Evolutionary conservation across 2,113 vertebrate genomes (phyloP).

Genomic region (Ondatra zibethicus): DNA sequence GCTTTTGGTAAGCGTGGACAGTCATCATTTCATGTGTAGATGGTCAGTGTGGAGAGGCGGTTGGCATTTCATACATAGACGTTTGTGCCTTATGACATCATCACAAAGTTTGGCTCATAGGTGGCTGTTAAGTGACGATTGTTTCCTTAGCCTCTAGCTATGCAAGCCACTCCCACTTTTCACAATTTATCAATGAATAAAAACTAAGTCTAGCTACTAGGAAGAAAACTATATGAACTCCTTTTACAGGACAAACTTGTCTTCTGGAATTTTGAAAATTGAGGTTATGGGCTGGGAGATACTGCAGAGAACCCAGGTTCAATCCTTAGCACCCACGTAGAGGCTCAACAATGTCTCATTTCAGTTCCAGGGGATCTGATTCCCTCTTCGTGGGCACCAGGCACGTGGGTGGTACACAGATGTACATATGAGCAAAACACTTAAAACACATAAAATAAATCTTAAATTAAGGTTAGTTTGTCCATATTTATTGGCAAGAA

Average conservation of each 20-base stretch:
- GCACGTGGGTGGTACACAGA: background rate
- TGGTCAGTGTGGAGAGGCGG: background rate
- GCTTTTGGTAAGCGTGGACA: constrained; percentile 16
- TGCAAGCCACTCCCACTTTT: constrained; percentile 41
- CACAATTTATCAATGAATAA: background rate
- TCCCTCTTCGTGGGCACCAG: background rate
- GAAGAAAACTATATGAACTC: background rate
- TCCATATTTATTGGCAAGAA: background rate
- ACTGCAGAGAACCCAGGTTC: background rate
- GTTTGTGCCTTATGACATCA: background rate
- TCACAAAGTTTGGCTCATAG: background rate
- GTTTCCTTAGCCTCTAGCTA: constrained; percentile 50
- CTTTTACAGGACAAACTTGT: constrained; percentile 22
- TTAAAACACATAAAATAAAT: background rate
- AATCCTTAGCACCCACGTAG: background rate
- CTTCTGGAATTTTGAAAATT: constrained; percentile 31
- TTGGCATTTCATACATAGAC: background rate
- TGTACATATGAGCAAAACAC: background rate
- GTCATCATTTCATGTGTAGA: background rate
- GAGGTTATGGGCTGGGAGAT: background rate
- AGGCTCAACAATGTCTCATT: background rate
- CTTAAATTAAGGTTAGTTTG: background rate
- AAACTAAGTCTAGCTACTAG: background rate
- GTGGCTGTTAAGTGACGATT: background rate
- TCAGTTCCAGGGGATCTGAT: background rate